phyloP scores from a whole-genome alignment of 1,140 invertebrate species.

The Liolophura sinensis region DNA sequence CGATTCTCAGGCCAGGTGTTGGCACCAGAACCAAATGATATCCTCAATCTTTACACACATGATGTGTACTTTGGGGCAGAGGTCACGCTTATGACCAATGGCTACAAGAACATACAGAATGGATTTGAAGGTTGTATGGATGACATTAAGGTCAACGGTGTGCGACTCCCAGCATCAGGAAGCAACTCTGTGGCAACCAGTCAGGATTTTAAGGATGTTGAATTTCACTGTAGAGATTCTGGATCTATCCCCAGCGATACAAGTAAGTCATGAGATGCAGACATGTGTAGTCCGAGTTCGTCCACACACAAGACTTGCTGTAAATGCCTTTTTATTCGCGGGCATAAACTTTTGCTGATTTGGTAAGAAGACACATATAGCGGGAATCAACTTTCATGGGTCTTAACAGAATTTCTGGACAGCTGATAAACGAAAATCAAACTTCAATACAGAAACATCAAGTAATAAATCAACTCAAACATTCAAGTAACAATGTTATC shows the following conservation, averaged over 20 bases:
- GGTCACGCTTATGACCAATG: conserved; percentile 68
- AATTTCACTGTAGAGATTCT: conserved; percentile 72
- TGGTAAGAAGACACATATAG: no score
- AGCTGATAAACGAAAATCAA: no score
- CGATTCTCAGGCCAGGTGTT: conserved; percentile 76
- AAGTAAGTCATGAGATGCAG: not conserved
- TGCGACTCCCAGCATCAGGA: conserved; percentile 71
- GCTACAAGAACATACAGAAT: conserved; percentile 72
- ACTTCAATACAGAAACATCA: no score
- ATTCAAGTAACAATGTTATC: no score
- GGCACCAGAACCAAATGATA: conserved; percentile 79
- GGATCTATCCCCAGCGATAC: conserved; percentile 61
- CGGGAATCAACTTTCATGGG: no score
- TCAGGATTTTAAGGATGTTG: conserved; percentile 74
- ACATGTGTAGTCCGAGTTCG: not conserved
- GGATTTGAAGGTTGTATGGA: conserved; percentile 92
- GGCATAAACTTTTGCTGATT: no score
- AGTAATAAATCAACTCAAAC: no score
- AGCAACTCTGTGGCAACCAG: conserved; percentile 64
- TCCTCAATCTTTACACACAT: conserved; percentile 83
- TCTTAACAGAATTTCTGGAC: no score
- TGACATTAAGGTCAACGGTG: conserved; percentile 79
- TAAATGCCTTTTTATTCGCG: no score
- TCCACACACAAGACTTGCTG: no score
- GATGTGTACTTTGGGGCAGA: conserved; percentile 85